Evolutionary conservation across 2,888 invertebrate species (phyloP).

Genomic region (Sisyra nigra): DNA sequence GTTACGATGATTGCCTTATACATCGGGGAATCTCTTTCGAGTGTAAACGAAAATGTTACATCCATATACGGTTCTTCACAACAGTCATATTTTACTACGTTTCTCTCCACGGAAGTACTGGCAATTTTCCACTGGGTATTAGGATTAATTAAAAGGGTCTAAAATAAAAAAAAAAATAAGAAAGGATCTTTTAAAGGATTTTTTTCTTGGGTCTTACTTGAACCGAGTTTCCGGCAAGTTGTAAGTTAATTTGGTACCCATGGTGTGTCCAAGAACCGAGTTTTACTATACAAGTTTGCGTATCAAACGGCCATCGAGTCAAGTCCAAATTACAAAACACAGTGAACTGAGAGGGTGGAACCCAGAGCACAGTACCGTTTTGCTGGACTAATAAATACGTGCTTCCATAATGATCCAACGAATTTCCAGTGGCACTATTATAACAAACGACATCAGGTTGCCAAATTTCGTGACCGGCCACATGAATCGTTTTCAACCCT

Average conservation of each 20-base stretch:
- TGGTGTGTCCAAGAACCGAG: slow-evolving; percentile 60
- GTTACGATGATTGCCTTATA: slow-evolving; percentile 43
- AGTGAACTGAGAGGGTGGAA: slow-evolving; percentile 49
- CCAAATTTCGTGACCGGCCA: slow-evolving; percentile 61
- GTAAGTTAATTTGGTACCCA: slow-evolving; percentile 38
- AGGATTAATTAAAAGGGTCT: slow-evolving; percentile 19
- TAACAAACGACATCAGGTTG: slow-evolving; percentile 57
- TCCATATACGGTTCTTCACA: slow-evolving; percentile 38
- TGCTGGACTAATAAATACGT: slow-evolving; percentile 32
- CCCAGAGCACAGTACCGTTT: slow-evolving; percentile 42
- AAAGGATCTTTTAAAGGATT: slow-evolving; percentile 8
- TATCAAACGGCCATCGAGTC: slow-evolving; percentile 58
- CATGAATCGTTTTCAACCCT: slow-evolving; percentile 38
- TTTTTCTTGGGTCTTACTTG: slow-evolving; percentile 17
- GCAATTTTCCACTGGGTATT: slow-evolving; percentile 34
- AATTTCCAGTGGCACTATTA: slow-evolving; percentile 46
- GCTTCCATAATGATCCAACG: slow-evolving; percentile 41
- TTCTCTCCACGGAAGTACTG: slow-evolving; percentile 24
- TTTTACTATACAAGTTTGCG: slow-evolving; percentile 45
- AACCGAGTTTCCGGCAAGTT: slow-evolving; percentile 13
- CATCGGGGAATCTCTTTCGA: slow-evolving; percentile 38
- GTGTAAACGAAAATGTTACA: slow-evolving; percentile 31
- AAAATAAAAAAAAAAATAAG: slow-evolving; percentile 12
- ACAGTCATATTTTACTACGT: slow-evolving; percentile 30
- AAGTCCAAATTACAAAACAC: slow-evolving; percentile 49